phyloP scores from a whole-genome alignment of 2,113 vertebrate species.

The Psettodes erumei region DNA sequence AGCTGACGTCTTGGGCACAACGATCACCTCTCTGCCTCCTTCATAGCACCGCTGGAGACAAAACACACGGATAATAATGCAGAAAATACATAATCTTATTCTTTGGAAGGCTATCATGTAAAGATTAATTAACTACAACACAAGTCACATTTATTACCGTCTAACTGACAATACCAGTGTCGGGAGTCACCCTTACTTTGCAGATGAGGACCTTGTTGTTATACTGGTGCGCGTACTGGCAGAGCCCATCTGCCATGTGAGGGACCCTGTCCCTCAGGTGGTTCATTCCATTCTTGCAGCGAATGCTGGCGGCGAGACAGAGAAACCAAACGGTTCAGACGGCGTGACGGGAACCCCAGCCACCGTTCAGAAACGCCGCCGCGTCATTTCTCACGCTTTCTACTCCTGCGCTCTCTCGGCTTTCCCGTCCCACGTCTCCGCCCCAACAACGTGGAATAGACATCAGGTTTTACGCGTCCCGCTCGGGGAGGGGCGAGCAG shows the following conservation, averaged over 20 bases:
- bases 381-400: not conserved
- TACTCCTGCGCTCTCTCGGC: too few species aligned
- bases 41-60: slow-evolving; percentile 83
- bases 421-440: not conserved
- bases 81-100: not conserved
- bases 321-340: not conserved
- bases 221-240: slow-evolving; percentile 85
- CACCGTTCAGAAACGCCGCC: too few species aligned
- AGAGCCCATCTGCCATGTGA: slow-evolving; percentile 84
- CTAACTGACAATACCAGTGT: not conserved
- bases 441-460: slow-evolving; percentile 17
- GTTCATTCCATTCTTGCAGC: slow-evolving; percentile 88
- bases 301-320: slow-evolving; percentile 68
- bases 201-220: slow-evolving; percentile 89
- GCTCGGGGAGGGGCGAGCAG: slow-evolving; percentile 13
- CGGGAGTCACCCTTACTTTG: slow-evolving; percentile 75
- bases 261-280: slow-evolving; percentile 83
- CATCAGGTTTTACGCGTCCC: slow-evolving; percentile 25
- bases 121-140: not conserved
- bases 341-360: too few species aligned
- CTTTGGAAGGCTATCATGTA: not conserved
- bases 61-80: not conserved
- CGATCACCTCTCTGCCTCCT: slow-evolving; percentile 83
- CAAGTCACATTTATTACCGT: not conserved
- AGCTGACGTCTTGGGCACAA: slow-evolving; percentile 85